Conservation (phyloP, 1,140 invertebrate species). For the Achatina immaculata region DNA sequence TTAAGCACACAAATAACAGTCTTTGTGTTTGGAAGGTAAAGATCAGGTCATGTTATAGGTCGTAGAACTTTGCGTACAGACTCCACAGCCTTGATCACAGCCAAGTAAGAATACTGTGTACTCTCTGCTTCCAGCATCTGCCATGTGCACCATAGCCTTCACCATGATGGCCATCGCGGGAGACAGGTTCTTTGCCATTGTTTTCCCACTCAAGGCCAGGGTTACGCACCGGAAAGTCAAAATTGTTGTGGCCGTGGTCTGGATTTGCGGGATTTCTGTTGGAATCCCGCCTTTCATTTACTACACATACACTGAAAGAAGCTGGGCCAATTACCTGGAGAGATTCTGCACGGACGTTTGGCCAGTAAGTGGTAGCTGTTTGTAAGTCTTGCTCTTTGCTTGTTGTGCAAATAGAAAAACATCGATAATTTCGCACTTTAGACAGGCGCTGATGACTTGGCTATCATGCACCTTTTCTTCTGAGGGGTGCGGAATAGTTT, state of each 20-base stretch:
- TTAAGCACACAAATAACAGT: no score
- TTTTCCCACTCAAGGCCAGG: constrained; percentile 71
- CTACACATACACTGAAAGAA: constrained; percentile 59
- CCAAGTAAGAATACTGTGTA: no score
- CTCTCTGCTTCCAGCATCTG: constrained; percentile 69
- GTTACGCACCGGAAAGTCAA: constrained; percentile 69
- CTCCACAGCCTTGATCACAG: no score
- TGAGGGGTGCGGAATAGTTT: no score
- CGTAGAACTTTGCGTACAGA: no score
- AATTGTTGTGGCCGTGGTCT: constrained; percentile 68
- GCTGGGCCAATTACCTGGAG: constrained; percentile 58
- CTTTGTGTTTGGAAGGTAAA: no score
- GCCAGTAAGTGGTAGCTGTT: constrained; percentile 43
- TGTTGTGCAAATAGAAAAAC: no score
- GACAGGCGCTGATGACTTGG: no score
- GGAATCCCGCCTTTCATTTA: constrained; percentile 69
- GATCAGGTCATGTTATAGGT: no score
- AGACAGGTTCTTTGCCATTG: constrained; percentile 73
- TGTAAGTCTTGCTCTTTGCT: neutral
- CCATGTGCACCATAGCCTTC: constrained; percentile 72
- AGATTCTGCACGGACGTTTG: constrained; percentile 60
- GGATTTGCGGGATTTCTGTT: constrained; percentile 67
- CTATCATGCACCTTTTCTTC: no score
- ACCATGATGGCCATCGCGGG: constrained; percentile 72
- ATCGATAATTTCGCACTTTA: no score